These are phyloP conservation scores for Adelognathus sp. DNA, from an alignment of 2,888 invertebrate species.

Conservation along the genomic window DNA sequence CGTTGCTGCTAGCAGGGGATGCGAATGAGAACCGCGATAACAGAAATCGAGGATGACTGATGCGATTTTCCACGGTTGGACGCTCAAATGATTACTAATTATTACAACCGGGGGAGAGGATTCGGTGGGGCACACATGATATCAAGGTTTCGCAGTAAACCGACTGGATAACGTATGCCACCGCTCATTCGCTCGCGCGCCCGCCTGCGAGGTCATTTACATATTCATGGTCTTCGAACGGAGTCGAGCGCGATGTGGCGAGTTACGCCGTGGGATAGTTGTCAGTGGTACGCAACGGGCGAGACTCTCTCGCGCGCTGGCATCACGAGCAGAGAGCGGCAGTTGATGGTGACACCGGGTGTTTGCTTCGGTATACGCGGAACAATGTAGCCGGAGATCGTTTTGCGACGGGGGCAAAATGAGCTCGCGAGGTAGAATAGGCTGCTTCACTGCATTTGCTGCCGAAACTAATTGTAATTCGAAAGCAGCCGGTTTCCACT, in stretches of 20 bases:
- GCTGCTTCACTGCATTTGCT: background rate
- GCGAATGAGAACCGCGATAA: constrained; percentile 24
- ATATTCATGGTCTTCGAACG: constrained; percentile 51
- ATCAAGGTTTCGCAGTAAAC: constrained; percentile 58
- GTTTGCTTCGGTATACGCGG: background rate
- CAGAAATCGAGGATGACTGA: constrained; percentile 45
- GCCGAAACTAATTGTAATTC: background rate
- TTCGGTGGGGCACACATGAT: background rate
- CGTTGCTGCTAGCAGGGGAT: background rate
- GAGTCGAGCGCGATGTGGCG: constrained; percentile 3
- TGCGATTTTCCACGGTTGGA: constrained; percentile 58
- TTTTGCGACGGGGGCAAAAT: background rate
- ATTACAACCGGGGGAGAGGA: constrained; percentile 42
- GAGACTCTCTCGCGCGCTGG: background rate
- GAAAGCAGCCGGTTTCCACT: background rate
- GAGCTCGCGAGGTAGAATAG: background rate
- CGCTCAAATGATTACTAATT: constrained; percentile 62
- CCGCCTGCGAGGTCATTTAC: constrained; percentile 56
- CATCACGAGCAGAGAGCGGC: no score
- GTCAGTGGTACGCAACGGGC: constrained; percentile 9
- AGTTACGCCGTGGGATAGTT: constrained; percentile 17
- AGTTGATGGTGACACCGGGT: constrained; percentile 13
- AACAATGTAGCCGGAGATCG: background rate
- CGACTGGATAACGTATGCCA: constrained; percentile 60
- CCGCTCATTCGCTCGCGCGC: constrained; percentile 33